These are phyloP conservation scores for Sigmodon hispidus DNA, from an alignment of 2,113 vertebrate genomes.

Conservation along the genomic window DNA sequence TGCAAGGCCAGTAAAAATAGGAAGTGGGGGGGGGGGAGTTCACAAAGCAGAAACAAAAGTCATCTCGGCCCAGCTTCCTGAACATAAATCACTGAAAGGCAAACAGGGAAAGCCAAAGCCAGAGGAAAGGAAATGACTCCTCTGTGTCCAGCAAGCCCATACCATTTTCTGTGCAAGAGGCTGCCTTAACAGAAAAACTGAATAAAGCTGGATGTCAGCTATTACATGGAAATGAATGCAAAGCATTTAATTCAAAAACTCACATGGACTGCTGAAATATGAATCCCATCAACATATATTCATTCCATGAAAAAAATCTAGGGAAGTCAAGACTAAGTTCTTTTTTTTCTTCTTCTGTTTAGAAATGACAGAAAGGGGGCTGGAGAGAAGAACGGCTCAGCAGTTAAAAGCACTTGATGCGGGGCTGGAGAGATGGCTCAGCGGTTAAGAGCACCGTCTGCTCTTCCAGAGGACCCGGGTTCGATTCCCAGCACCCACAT, in stretches of 20 bases:
- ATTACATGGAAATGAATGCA: slow-evolving; percentile 34
- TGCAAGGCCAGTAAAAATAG: slow-evolving; percentile 69
- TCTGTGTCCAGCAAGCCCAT: neutral
- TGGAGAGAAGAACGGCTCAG: neutral
- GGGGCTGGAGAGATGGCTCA: too few relatives aligned
- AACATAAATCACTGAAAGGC: slow-evolving; percentile 75
- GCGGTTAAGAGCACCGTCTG: too few relatives aligned
- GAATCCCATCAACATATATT: slow-evolving; percentile 21
- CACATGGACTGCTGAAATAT: neutral
- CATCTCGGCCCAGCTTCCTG: slow-evolving; percentile 76
- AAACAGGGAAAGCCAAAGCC: slow-evolving; percentile 42
- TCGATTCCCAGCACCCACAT: too few relatives aligned
- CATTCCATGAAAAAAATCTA: slow-evolving; percentile 24
- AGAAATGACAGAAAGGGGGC: neutral
- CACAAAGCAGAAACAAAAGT: slow-evolving; percentile 79
- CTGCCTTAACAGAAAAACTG: slow-evolving; percentile 39
- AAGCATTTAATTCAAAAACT: slow-evolving; percentile 49
- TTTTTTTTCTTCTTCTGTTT: neutral
- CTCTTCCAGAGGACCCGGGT: too few relatives aligned
- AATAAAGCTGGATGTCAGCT: neutral
- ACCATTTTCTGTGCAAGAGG: slow-evolving; percentile 10
- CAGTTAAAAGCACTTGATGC: neutral
- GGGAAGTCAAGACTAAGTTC: neutral
- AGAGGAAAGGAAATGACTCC: slow-evolving; percentile 63
- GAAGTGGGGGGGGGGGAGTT: slow-evolving; percentile 76